Base-by-base conservation (phyloP, 1,140 invertebrate genomes). In the Neodiprion pinetum region DNA sequence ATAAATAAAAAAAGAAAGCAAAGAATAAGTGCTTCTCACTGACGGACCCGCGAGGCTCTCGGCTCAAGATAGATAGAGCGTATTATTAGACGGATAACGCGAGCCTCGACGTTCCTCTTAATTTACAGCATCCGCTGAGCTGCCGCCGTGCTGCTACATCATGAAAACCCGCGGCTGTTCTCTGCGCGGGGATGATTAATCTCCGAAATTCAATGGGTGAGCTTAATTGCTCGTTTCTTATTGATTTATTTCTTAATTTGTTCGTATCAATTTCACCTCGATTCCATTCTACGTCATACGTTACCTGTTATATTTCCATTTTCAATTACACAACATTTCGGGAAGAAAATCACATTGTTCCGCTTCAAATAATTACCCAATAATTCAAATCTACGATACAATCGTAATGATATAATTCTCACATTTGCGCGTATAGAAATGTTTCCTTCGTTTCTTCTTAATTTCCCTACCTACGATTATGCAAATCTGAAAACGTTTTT, bases 11-110 rank as follows among this genome's bases (percentile, higher is more conserved):
- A 67, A 73, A 67, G 21, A 21, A 17, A 61, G 14, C 4, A 72
- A 53, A 28, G 23, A 72, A 61, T 65, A 61, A 21, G n/a, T 65
- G n/a, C 72, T 40, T 40, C 28, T 40, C 28, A 40, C 28, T 0
- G 28, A 40, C 28, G 28, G 28, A 40, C 28, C 2, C 28, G 28
- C 28, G 28, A 40, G 4, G 9, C 53, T 61, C 11, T 61, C 11
- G 0, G 53, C 53, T 61, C 53, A 61, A 61, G 53, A 61, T 61
- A 61, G 53, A 61, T 17, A 17, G 53, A 17, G 53, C n/a, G 53
- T 61, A 61, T 61, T 61, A 61, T 61, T 61, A 61, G 53, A 61
- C 53, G 53, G 53, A 61, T 61, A 61, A 61, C 53, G 53, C 53
- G 11, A 61, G 53, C 53, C n/a, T 61, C n/a, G n/a, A 12, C 53